A percentile compares a stretch with the other conserved stretches of the same genome.
phyloP scores from a whole-genome alignment of 2,888 invertebrate genomes.

The Megaustenia siamemsis region DNA sequence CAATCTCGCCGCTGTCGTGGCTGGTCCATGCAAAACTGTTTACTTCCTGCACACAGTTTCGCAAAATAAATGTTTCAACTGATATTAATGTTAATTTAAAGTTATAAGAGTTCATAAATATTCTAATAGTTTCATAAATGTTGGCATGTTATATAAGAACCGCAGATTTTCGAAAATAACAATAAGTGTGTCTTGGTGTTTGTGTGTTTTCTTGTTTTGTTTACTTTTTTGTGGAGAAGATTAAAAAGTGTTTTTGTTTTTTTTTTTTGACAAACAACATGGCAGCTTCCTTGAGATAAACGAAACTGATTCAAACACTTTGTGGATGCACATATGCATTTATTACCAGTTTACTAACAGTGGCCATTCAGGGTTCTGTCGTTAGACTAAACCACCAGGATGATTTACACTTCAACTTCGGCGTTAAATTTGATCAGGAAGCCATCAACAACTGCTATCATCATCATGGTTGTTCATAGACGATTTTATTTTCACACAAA shows the following conservation, averaged over 20 bases:
- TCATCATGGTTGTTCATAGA: background rate
- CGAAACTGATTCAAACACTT: background rate
- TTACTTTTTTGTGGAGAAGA: background rate
- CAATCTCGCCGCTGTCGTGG: constrained; percentile 57
- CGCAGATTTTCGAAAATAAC: background rate
- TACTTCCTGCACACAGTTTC: constrained; percentile 25
- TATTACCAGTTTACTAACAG: background rate
- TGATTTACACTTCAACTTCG: too few species aligned
- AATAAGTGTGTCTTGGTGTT: background rate
- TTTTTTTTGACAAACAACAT: too few species aligned
- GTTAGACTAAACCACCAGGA: too few species aligned
- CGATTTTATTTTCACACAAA: background rate
- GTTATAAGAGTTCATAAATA: background rate
- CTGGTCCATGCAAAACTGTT: constrained; percentile 35
- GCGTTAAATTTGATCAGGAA: too few species aligned
- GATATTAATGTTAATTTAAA: too few species aligned
- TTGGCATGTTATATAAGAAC: background rate
- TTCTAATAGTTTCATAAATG: too few species aligned
- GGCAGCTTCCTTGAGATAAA: background rate
- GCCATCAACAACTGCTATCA: too few species aligned
- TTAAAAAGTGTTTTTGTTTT: background rate
- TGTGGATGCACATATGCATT: background rate
- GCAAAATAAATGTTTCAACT: too few species aligned
- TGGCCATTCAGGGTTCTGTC: background rate
- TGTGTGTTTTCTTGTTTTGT: background rate